These are phyloP conservation scores for Automeris io DNA, from an alignment of 2,888 invertebrate species.

Conservation along the genomic window DNA sequence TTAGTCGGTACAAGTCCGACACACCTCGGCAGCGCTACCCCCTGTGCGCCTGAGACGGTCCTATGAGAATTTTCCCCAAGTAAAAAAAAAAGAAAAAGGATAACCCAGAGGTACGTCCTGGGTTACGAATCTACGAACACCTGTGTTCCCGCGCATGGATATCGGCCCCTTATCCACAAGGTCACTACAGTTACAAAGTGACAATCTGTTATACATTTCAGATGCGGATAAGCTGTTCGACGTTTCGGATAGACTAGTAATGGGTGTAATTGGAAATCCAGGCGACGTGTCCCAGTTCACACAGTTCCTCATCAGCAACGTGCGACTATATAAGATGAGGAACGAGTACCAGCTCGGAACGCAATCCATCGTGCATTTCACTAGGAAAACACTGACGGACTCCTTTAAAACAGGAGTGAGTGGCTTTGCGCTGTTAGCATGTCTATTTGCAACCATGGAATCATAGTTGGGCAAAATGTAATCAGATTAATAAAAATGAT, in stretches of 20 bases:
- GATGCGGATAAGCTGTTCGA: constrained; percentile 94
- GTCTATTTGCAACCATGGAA: neutral
- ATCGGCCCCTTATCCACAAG: too few relatives aligned
- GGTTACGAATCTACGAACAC: too few relatives aligned
- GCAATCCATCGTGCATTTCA: constrained; percentile 91
- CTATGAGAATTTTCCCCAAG: too few relatives aligned
- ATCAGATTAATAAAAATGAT: too few relatives aligned
- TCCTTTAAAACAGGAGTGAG: constrained; percentile 84
- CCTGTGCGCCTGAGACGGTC: too few relatives aligned
- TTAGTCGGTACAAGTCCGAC: too few relatives aligned
- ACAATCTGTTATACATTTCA: constrained; percentile 54
- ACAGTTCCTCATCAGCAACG: constrained; percentile 95
- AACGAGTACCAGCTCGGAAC: constrained; percentile 95
- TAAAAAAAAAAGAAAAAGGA: too few relatives aligned
- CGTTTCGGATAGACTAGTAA: constrained; percentile 87
- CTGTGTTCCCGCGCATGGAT: too few relatives aligned
- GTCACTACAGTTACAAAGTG: too few relatives aligned
- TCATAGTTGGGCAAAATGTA: neutral
- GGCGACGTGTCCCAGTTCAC: constrained; percentile 96
- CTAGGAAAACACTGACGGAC: constrained; percentile 91
- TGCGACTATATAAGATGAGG: constrained; percentile 95
- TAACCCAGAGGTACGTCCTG: too few relatives aligned
- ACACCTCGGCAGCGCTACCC: too few relatives aligned
- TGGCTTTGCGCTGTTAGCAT: neutral
- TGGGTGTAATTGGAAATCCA: constrained; percentile 93